Percentiles rank a stretch among this genome's conserved stretches.
phyloP scores from a whole-genome alignment of 2,888 invertebrate species.

The Ectemnius lituratus region DNA sequence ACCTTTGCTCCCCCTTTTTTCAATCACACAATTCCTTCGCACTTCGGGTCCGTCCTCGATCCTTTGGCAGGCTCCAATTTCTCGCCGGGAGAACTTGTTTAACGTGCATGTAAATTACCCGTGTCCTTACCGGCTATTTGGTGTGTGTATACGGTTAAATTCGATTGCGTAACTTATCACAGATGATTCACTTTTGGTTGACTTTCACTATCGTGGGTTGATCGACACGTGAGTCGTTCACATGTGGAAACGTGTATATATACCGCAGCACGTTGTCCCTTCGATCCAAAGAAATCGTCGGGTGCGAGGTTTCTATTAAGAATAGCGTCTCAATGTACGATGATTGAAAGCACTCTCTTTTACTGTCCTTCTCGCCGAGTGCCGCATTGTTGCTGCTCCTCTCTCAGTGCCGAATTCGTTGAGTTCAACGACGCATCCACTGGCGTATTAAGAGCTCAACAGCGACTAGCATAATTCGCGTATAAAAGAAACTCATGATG shows the following conservation, averaged over 20 bases:
- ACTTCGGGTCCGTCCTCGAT: not conserved
- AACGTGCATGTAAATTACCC: not conserved
- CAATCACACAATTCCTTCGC: not conserved
- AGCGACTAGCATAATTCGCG: not conserved
- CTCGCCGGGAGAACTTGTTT: not conserved
- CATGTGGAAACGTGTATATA: not conserved
- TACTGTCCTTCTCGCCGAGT: not conserved
- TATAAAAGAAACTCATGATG: not conserved
- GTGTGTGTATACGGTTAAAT: conserved; percentile 10
- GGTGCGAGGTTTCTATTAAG: not conserved
- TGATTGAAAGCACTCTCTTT: not conserved
- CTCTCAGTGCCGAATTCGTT: not conserved
- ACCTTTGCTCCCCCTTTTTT: not conserved
- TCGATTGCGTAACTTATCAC: conserved; percentile 65
- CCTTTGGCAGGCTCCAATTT: not conserved
- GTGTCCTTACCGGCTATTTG: not conserved
- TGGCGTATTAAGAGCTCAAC: too few relatives aligned
- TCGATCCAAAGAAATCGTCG: not conserved
- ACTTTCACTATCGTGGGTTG: conserved; percentile 58
- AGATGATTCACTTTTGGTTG: conserved; percentile 70
- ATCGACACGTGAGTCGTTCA: conserved; percentile 1
- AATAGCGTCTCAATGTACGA: too few relatives aligned
- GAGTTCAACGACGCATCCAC: too few relatives aligned
- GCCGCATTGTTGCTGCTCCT: not conserved
- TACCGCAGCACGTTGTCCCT: not conserved